Conservation (phyloP, 92 coral and sea anemone species). For the Siderastrea siderea region DNA sequence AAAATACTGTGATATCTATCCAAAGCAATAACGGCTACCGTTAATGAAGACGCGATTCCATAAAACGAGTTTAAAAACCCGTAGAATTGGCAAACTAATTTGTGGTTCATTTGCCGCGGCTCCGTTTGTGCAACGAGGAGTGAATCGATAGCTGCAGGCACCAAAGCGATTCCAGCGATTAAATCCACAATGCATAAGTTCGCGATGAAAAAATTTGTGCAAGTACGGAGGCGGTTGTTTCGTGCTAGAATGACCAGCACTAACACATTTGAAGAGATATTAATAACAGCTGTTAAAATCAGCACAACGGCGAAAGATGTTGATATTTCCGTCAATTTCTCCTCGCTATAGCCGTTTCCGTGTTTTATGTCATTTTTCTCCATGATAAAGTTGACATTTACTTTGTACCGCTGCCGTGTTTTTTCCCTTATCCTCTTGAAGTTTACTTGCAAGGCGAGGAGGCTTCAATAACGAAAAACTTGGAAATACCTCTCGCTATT, state of each 20-base stretch:
- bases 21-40: slow-evolving; percentile 89
- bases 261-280: slow-evolving; percentile 77
- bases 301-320: slow-evolving; percentile 33
- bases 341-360: not conserved
- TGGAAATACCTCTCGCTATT: not conserved
- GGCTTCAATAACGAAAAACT: not conserved
- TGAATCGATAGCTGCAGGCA: slow-evolving; percentile 84
- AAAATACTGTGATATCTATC: slow-evolving; percentile 96
- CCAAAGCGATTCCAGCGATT: slow-evolving; percentile 73
- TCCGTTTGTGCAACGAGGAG: slow-evolving; percentile 34
- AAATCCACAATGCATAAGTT: slow-evolving; percentile 91
- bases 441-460: not conserved
- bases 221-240: slow-evolving; percentile 90
- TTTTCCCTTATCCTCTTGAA: not conserved
- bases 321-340: slow-evolving; percentile 4
- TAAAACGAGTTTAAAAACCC: slow-evolving; percentile 91
- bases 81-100: slow-evolving; percentile 69
- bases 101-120: slow-evolving; percentile 15
- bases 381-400: not conserved
- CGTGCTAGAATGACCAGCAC: slow-evolving; percentile 85
- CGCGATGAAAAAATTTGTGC: slow-evolving; percentile 89
- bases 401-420: not conserved
- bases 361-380: slow-evolving; percentile 7
- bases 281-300: slow-evolving; percentile 49
- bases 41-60: slow-evolving; percentile 85